A percentile compares a stretch with the other conserved stretches of the same genome.
phyloP scores from a whole-genome alignment of 2,888 invertebrate genomes.

The Rhingia rostrata region DNA sequence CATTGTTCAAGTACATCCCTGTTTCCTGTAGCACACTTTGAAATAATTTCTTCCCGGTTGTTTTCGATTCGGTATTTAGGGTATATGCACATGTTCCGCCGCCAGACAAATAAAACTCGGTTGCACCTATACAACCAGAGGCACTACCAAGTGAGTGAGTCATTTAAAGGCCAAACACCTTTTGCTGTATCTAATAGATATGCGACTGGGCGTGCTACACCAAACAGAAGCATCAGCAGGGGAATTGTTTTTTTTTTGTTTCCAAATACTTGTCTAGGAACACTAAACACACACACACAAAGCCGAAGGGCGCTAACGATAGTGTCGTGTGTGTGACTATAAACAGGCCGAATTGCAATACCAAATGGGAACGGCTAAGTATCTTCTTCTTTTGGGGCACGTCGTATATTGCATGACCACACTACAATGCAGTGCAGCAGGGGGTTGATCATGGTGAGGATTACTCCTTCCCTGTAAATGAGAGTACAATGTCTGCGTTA shows the following conservation, averaged over 20 bases:
- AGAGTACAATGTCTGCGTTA: conserved; percentile 22
- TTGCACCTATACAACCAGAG: conserved; percentile 49
- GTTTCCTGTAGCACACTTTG: conserved; percentile 30
- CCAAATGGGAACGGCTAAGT: conserved; percentile 9
- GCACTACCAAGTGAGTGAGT: conserved; percentile 33
- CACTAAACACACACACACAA: not conserved
- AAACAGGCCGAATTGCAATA: conserved; percentile 58
- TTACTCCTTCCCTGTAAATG: not conserved
- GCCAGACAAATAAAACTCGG: conserved; percentile 59
- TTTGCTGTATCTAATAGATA: conserved; percentile 26
- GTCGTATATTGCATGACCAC: conserved; percentile 24
- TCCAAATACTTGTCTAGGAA: conserved; percentile 45
- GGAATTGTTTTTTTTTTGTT: conserved; percentile 44
- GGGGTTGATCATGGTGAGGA: conserved; percentile 18
- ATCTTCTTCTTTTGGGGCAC: conserved; percentile 40
- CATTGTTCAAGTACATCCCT: not conserved
- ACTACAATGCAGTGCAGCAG: conserved; percentile 3
- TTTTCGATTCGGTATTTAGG: conserved; percentile 57
- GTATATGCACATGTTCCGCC: conserved; percentile 48
- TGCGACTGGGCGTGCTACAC: conserved; percentile 1
- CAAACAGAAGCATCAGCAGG: conserved; percentile 14
- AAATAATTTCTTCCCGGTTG: conserved; percentile 48
- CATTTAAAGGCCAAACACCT: conserved; percentile 71
- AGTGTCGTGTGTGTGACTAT: conserved; percentile 33
- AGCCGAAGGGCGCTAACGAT: conserved; percentile 31